Conservation (phyloP, 2,888 invertebrate genomes). For the Orthosia gothica region DNA sequence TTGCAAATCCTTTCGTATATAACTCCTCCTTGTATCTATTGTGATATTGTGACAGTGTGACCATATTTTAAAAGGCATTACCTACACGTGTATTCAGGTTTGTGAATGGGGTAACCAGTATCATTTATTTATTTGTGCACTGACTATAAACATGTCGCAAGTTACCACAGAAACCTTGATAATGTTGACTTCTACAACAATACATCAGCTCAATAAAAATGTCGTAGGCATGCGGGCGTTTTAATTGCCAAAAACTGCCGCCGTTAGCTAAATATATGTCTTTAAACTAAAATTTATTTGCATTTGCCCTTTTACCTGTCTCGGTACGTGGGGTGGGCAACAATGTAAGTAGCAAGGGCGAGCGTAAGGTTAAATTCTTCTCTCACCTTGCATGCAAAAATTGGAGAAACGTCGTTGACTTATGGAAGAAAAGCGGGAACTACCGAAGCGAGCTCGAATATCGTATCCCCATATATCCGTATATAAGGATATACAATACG, state of each 20-base stretch:
- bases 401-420: too few species aligned
- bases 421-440: not conserved
- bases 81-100: too few species aligned
- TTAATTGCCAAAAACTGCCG: constrained; percentile 28
- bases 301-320: not conserved
- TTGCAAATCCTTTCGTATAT: too few species aligned
- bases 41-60: too few species aligned
- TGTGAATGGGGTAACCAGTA: not conserved
- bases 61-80: too few species aligned
- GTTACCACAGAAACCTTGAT: constrained; percentile 1
- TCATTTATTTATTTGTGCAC: not conserved
- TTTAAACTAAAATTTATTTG: constrained; percentile 13
- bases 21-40: too few species aligned
- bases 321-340: too few species aligned
- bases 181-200: constrained; percentile 1
- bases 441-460: not conserved
- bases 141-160: constrained; percentile 9
- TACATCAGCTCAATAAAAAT: constrained; percentile 16
- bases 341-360: too few species aligned
- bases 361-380: too few species aligned
- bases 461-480: too few species aligned
- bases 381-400: too few species aligned
- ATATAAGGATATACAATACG: too few species aligned
- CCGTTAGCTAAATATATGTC: constrained; percentile 6
- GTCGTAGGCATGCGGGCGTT: constrained; percentile 40